These are phyloP conservation scores for Enteromius treurensis DNA, from an alignment of 2,797 vertebrate species.

Conservation along the genomic window DNA sequence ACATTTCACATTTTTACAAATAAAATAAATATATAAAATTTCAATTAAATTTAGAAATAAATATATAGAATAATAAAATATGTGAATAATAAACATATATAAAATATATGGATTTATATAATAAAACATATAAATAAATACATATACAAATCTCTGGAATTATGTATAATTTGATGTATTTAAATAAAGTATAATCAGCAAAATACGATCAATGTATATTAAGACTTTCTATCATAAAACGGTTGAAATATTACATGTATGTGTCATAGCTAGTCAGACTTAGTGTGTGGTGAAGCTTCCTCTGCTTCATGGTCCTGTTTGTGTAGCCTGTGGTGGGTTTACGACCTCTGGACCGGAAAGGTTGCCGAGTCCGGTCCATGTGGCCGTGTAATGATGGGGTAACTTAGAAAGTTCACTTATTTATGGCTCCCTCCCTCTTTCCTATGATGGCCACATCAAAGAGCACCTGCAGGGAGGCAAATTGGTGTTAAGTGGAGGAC, in stretches of 20 bases:
- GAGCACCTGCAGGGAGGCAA: slow-evolving; percentile 70
- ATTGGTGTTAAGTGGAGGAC: slow-evolving; percentile 64
- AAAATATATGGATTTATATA: neutral
- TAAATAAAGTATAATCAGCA: neutral
- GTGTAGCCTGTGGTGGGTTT: slow-evolving; percentile 60
- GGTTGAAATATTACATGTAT: slow-evolving; percentile 1
- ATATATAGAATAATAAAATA: neutral
- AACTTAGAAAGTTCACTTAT: slow-evolving; percentile 69
- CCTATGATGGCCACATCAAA: slow-evolving; percentile 71
- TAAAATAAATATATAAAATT: neutral
- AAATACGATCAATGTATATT: neutral
- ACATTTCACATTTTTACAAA: neutral
- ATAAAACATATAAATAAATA: neutral
- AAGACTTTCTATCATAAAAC: neutral
- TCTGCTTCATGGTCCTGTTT: slow-evolving; percentile 55
- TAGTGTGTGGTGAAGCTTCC: slow-evolving; percentile 39
- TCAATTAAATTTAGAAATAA: neutral
- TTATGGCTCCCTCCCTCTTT: slow-evolving; percentile 58
- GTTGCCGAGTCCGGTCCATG: slow-evolving; percentile 62
- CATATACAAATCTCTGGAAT: neutral
- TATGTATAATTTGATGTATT: no score
- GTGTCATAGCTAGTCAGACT: slow-evolving; percentile 10
- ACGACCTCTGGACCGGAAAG: slow-evolving; percentile 63
- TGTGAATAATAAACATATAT: neutral
- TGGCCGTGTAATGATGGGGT: slow-evolving; percentile 68